phyloP scores from a whole-genome alignment of 1,140 invertebrate species.

The Sesamia nonagrioides region DNA sequence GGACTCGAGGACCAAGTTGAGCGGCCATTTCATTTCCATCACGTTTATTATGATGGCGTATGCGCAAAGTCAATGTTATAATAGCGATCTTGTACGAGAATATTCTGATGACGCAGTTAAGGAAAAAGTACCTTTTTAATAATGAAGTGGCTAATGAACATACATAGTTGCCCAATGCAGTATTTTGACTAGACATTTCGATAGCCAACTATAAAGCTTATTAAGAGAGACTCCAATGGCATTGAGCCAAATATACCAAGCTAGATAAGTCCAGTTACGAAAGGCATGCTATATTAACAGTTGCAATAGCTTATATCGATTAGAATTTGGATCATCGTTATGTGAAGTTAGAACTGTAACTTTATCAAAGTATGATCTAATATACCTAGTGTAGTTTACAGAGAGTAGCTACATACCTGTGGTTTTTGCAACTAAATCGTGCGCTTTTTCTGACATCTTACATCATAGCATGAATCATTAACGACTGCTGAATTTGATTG shows the following conservation, averaged over 20 bases:
- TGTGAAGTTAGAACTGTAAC: too few species aligned
- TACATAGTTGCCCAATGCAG: too few species aligned
- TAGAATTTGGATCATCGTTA: neutral
- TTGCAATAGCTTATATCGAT: slow-evolving; percentile 10
- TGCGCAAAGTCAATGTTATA: slow-evolving; percentile 24
- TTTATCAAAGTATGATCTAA: neutral
- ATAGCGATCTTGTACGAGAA: neutral
- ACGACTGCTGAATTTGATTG: neutral
- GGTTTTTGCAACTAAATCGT: neutral
- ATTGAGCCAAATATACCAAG: slow-evolving; percentile 10
- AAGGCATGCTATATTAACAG: neutral
- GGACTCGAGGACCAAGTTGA: neutral
- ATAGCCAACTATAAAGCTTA: neutral
- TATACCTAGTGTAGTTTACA: neutral
- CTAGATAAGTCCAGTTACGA: neutral
- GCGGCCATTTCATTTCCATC: slow-evolving; percentile 16
- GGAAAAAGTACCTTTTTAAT: neutral
- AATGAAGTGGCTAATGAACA: neutral
- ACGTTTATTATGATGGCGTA: neutral
- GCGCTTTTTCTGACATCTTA: neutral
- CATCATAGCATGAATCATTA: neutral
- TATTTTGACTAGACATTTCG: neutral
- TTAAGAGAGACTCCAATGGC: neutral
- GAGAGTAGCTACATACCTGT: neutral
- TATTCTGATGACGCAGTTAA: neutral